phyloP scores from a whole-genome alignment of 1,140 invertebrate species.

The Diorhabda sublineata region DNA sequence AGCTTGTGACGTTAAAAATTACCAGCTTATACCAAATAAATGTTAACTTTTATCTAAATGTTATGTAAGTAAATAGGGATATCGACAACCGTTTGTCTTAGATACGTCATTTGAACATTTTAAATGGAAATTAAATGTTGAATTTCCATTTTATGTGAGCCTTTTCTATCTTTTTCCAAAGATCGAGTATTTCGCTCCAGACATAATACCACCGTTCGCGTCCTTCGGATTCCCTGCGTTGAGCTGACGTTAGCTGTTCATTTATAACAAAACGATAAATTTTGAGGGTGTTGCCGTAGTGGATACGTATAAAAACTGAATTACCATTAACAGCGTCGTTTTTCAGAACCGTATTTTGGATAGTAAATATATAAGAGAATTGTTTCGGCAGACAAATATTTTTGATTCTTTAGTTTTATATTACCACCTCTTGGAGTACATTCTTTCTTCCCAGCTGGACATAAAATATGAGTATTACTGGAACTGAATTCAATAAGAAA shows the following conservation, averaged over 20 bases:
- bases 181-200: neutral
- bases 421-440: too few relatives aligned
- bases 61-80: neutral
- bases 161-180: constrained; percentile 2
- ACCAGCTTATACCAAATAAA: too few relatives aligned
- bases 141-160: constrained; percentile 1
- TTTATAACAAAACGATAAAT: constrained; percentile 17
- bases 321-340: constrained; percentile 11
- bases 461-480: too few relatives aligned
- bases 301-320: constrained; percentile 12
- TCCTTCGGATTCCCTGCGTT: neutral
- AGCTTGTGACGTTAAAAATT: too few relatives aligned
- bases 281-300: constrained; percentile 10
- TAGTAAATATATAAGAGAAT: too few relatives aligned
- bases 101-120: neutral
- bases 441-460: too few relatives aligned
- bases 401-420: too few relatives aligned
- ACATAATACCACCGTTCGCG: neutral
- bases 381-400: too few relatives aligned
- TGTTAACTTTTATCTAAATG: neutral
- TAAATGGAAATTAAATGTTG: neutral
- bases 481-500: too few relatives aligned
- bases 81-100: constrained; percentile 1
- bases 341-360: neutral
- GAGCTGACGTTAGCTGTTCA: constrained; percentile 16